Evolutionary conservation across 2,797 vertebrate species (phyloP), one percentile per base, ranked within the genome.

Genomic region (Epinephelus coioides): DNA sequence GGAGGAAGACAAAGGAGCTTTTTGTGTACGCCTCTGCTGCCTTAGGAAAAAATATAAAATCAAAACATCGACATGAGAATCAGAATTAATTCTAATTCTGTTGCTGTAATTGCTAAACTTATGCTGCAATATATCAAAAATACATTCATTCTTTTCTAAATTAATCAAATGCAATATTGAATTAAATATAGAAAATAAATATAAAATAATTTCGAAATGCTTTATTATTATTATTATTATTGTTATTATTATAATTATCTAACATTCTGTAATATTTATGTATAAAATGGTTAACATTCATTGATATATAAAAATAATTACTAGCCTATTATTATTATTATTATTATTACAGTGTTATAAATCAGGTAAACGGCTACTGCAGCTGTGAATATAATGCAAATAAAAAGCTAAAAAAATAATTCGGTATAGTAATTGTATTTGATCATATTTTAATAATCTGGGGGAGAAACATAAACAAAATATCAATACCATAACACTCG

Each of bases 1-100:
- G 40, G 71, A 56, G 51, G 49, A 67, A 23, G 43, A 56, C 30
- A 46, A 38, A 70, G 54, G 44, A 62, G 69, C 55, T 73, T 4
- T 34, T 53, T 81, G 78, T 79, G 59, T 56, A 44, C 2, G 0
- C 17, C 43, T 74, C 21, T 23, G 53, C n/a, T 54, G 34, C 30
- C 60, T 13, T 34, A 19, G 38, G 3, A 46, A n/a, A 38, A 44
- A 3, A 30, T 23, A 18, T 38, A 9, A 4, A 19, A 34, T 47
- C 21, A 25, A 14, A 19, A 53, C 11, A 12, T 54, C 13, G 3
- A 46, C 2, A 73, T 38, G 13, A 44, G 0, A 38, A 46, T 53
- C 1, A 3, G 4, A 60, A 19, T 54, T 9, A 13, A 27, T 44
- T 51, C 6, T 44, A 27, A 49, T 57, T 70, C 4, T 63, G 2